Evolutionary conservation across 2,113 vertebrate genomes (phyloP).

Genomic region (Microtus ochrogaster): DNA sequence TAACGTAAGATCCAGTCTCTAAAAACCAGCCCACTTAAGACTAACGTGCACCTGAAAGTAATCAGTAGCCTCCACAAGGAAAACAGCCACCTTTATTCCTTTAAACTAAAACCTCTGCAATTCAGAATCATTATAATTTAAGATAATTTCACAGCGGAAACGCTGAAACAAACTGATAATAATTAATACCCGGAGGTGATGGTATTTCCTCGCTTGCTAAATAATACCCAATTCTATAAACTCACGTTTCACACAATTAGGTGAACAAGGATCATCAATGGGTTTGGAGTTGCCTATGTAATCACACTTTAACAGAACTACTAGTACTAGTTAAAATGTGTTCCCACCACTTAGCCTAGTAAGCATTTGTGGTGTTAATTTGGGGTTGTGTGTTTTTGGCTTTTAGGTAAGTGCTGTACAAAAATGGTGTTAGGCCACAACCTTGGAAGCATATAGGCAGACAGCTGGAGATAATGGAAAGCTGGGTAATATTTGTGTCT

Average conservation of each 20-base stretch:
- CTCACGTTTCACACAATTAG: not conserved
- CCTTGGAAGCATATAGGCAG: not conserved
- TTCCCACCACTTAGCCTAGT: not conserved
- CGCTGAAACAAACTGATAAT: not conserved
- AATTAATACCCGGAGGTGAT: not conserved
- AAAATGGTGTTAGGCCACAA: not conserved
- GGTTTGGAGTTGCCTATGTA: slow-evolving; percentile 1
- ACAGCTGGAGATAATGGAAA: not conserved
- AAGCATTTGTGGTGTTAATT: slow-evolving; percentile 22
- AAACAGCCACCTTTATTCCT: slow-evolving; percentile 7
- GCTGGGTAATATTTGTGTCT: not conserved
- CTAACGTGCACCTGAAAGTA: not conserved
- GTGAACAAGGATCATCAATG: not conserved
- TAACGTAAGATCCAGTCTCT: not conserved
- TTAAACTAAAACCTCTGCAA: not conserved
- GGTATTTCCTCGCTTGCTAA: not conserved
- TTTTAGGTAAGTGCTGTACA: not conserved
- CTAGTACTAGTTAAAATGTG: slow-evolving; percentile 18
- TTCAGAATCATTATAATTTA: not conserved
- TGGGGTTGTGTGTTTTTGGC: not conserved
- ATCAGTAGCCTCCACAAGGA: not conserved
- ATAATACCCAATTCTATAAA: not conserved
- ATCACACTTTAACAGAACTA: slow-evolving; percentile 31
- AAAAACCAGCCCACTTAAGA: not conserved
- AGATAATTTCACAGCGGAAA: slow-evolving; percentile 26